Conservation (phyloP, 2,888 invertebrate genomes). For the Thereva unica region DNA sequence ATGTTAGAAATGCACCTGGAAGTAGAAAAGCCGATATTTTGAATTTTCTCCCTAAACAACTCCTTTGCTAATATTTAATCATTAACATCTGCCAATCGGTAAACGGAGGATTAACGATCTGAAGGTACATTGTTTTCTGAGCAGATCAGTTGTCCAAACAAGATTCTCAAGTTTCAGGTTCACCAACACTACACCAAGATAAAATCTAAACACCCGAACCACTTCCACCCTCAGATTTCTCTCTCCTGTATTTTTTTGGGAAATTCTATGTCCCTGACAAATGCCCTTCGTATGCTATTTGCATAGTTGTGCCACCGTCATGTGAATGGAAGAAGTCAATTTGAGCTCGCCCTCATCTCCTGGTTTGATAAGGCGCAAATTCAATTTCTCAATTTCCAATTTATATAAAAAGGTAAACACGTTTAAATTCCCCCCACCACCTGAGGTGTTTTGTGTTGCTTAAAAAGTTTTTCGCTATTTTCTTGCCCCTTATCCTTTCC, state of each 20-base stretch:
- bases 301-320: slow-evolving; percentile 4
- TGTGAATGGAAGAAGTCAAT: slow-evolving; percentile 7
- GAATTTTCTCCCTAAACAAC: no score
- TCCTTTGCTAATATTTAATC: slow-evolving; percentile 11
- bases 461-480: slow-evolving; percentile 19
- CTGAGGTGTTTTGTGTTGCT: neutral
- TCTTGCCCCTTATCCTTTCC: slow-evolving; percentile 2
- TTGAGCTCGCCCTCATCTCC: slow-evolving; percentile 7
- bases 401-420: slow-evolving; percentile 34
- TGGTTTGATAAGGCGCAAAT: slow-evolving; percentile 19
- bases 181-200: neutral
- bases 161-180: slow-evolving; percentile 18
- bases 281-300: slow-evolving; percentile 13
- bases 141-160: slow-evolving; percentile 34
- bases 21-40: no score
- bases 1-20: no score
- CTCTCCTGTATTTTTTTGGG: neutral
- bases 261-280: neutral
- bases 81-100: slow-evolving; percentile 14
- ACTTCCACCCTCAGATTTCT: slow-evolving; percentile 4
- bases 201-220: neutral
- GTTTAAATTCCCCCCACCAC: slow-evolving; percentile 2
- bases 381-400: slow-evolving; percentile 41
- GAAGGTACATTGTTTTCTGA: slow-evolving; percentile 6
- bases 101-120: neutral